These are phyloP conservation scores for Acleris laterana DNA, from an alignment of 2,888 invertebrate genomes.

Conservation along the genomic window DNA sequence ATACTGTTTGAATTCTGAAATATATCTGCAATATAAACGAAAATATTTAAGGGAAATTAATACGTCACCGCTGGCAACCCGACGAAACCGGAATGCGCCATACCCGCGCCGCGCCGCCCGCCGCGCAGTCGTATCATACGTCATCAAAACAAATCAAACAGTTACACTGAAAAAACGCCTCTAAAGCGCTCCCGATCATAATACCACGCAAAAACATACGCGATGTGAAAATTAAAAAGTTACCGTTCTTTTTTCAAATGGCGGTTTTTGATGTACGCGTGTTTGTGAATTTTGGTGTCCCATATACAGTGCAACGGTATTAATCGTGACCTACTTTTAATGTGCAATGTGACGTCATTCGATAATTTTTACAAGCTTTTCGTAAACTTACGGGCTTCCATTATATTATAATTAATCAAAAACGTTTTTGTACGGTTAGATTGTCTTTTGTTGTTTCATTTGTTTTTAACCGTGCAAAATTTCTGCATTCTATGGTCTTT, in stretches of 20 bases:
- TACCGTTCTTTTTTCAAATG: slow-evolving; percentile 18
- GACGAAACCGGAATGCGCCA: slow-evolving; percentile 34
- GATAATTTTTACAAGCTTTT: slow-evolving; percentile 41
- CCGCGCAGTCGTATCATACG: slow-evolving; percentile 35
- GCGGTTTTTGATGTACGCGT: slow-evolving; percentile 36
- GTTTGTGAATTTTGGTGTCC: slow-evolving; percentile 40
- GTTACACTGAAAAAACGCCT: slow-evolving; percentile 19
- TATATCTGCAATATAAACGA: neutral
- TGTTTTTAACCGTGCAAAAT: too few species aligned
- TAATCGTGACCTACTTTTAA: slow-evolving; percentile 57
- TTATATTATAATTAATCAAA: too few species aligned
- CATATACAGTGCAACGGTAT: slow-evolving; percentile 48
- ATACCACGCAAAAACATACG: slow-evolving; percentile 19
- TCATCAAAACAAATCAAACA: slow-evolving; percentile 37
- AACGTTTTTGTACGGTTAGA: too few species aligned
- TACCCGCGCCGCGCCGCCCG: slow-evolving; percentile 25
- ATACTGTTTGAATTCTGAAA: too few species aligned
- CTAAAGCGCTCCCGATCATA: slow-evolving; percentile 11
- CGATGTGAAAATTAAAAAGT: slow-evolving; percentile 29
- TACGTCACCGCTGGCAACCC: slow-evolving; percentile 18
- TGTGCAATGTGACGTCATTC: slow-evolving; percentile 60
- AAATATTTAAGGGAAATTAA: neutral
- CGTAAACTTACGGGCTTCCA: neutral
- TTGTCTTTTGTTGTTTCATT: too few species aligned
- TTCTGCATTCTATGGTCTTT: too few species aligned